Evolutionary conservation across 1,140 invertebrate species (phyloP).

Genomic region (Parapsyche elsis): DNA sequence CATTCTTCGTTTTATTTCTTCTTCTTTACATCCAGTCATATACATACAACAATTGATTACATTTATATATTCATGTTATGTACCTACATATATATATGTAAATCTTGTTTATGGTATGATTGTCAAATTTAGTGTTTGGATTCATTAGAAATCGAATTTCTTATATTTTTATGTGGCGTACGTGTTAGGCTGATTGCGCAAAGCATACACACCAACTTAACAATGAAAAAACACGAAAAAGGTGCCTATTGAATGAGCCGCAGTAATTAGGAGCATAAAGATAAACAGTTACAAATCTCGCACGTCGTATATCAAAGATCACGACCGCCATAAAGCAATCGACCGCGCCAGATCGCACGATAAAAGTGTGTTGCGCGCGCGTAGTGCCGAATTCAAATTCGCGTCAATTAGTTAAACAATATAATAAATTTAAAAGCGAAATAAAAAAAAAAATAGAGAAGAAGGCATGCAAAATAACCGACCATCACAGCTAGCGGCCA

Average conservation of each 20-base stretch:
- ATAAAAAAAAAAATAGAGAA: not conserved
- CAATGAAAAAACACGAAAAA: not conserved
- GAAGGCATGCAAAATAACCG: not conserved
- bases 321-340: conserved; percentile 5
- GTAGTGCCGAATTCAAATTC: conserved; percentile 31
- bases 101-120: too few species aligned
- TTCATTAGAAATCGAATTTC: not conserved
- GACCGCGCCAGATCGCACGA: conserved; percentile 7
- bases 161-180: too few species aligned
- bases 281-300: conserved; percentile 39
- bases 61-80: not conserved
- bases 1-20: too few species aligned
- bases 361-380: not conserved
- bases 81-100: not conserved
- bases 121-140: not conserved
- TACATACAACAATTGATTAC: not conserved
- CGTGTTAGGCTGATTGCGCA: too few species aligned
- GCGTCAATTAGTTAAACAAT: conserved; percentile 47
- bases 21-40: not conserved
- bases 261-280: conserved; percentile 31
- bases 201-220: too few species aligned
- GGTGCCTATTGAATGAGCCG: conserved; percentile 1
- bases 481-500: not conserved
- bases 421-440: conserved; percentile 23
- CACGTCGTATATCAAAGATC: conserved; percentile 36